Evolutionary conservation across 2,888 invertebrate genomes (phyloP).

Genomic region (Erebia epiphron): DNA sequence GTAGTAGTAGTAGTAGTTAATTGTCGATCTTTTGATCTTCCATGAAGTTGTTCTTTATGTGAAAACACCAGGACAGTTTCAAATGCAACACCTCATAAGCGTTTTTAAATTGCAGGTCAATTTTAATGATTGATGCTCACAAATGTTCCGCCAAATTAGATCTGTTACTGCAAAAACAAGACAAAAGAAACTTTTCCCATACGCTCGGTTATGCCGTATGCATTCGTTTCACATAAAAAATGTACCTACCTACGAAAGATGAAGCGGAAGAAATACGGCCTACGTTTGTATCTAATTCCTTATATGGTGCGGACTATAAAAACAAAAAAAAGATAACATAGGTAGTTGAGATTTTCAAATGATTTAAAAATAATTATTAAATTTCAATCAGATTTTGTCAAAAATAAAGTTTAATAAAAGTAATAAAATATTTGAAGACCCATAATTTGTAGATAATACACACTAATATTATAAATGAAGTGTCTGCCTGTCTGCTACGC

Average conservation of each 20-base stretch:
- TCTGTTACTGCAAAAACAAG: constrained; percentile 12
- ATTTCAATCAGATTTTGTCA: neutral
- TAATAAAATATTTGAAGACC: neutral
- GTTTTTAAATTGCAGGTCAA: neutral
- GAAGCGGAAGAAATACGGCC: constrained; percentile 1
- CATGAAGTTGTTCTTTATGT: neutral
- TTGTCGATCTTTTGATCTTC: neutral
- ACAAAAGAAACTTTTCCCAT: constrained; percentile 21
- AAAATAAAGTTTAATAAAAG: neutral
- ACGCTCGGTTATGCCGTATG: neutral
- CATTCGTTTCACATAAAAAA: constrained; percentile 17
- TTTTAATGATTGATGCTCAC: constrained; percentile 14
- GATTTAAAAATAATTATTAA: neutral
- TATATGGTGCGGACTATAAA: constrained; percentile 9
- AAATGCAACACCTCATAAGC: neutral
- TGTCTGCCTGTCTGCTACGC: too few species aligned
- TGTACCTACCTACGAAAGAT: neutral
- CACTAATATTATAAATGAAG: too few species aligned
- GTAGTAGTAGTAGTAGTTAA: neutral
- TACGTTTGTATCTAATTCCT: neutral
- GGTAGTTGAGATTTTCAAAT: too few species aligned
- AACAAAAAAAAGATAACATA: neutral
- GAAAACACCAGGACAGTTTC: neutral
- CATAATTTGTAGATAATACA: neutral
- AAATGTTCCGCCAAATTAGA: constrained; percentile 21